Evolutionary conservation across 1,140 invertebrate genomes (phyloP).

Genomic region (Magallana gigas): DNA sequence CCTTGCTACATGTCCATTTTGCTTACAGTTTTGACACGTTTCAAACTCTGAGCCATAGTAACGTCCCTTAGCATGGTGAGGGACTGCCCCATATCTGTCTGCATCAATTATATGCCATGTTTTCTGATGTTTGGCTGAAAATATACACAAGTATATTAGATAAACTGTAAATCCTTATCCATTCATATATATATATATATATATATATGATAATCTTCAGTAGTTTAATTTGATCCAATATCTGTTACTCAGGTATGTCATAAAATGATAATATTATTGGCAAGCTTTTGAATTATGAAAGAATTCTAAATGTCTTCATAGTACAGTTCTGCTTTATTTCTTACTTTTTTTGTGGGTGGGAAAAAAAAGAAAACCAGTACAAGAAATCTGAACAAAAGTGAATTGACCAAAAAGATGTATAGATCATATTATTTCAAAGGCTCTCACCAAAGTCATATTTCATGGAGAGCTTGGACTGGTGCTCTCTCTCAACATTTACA

Average conservation of each 20-base stretch:
- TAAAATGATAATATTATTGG: too few species aligned
- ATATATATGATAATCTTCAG: too few species aligned
- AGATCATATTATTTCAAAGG: neutral
- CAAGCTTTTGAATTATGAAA: too few species aligned
- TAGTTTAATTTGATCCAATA: too few species aligned
- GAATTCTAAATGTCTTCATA: too few species aligned
- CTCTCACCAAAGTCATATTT: neutral
- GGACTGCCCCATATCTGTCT: slow-evolving; percentile 34
- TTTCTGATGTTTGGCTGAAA: slow-evolving; percentile 39
- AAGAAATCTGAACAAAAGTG: too few species aligned
- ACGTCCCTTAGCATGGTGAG: slow-evolving; percentile 1
- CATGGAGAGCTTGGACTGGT: neutral
- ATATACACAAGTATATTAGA: slow-evolving; percentile 19
- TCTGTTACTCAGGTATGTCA: too few species aligned
- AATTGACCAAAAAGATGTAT: too few species aligned
- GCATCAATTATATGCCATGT: slow-evolving; percentile 49
- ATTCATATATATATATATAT: too few species aligned
- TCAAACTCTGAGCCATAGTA: slow-evolving; percentile 42
- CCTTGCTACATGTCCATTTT: slow-evolving; percentile 50
- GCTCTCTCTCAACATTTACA: slow-evolving; percentile 32
- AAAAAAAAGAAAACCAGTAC: too few species aligned
- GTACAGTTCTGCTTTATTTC: too few species aligned
- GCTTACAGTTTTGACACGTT: slow-evolving; percentile 51
- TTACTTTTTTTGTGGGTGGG: too few species aligned
- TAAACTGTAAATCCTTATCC: neutral